phyloP scores from a whole-genome alignment of 1,140 invertebrate species.

The Tetramorium parvispinum region DNA sequence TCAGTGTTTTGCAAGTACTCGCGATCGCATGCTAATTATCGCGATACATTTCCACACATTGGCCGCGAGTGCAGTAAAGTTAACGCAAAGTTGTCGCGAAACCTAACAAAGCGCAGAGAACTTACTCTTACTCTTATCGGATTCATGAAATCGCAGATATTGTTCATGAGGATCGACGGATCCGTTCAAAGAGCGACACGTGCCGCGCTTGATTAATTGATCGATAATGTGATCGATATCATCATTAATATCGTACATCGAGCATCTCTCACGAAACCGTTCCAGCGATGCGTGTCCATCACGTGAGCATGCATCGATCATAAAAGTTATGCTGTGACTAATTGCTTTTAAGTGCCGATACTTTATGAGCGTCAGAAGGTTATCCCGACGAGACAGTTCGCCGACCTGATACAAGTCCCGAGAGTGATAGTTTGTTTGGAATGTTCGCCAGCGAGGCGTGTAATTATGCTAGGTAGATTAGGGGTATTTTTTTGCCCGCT shows the following conservation, averaged over 20 bases:
- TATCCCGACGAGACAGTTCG: constrained; percentile 4
- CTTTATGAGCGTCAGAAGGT: constrained; percentile 1
- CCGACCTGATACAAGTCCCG: neutral
- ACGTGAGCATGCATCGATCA: constrained; percentile 5
- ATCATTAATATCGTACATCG: neutral
- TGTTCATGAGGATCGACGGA: neutral
- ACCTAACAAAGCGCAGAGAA: neutral
- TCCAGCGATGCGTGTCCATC: neutral
- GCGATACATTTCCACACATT: neutral
- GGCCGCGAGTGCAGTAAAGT: neutral
- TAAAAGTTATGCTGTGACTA: constrained; percentile 2
- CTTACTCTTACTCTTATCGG: neutral
- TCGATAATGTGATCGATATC: neutral
- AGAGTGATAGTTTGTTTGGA: constrained; percentile 23
- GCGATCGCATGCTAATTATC: neutral
- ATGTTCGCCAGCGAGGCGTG: neutral
- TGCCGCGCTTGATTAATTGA: neutral
- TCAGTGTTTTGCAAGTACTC: neutral
- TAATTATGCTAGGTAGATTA: constrained; percentile 28
- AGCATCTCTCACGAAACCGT: neutral
- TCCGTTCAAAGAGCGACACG: neutral
- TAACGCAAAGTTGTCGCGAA: neutral
- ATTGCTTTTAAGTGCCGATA: constrained; percentile 33
- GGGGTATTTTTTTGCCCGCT: neutral
- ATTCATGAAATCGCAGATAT: neutral